Evolutionary conservation across 2,113 vertebrate species (phyloP), one percentile per base, ranked within the genome.

Genomic region (Tamias sibiricus): DNA sequence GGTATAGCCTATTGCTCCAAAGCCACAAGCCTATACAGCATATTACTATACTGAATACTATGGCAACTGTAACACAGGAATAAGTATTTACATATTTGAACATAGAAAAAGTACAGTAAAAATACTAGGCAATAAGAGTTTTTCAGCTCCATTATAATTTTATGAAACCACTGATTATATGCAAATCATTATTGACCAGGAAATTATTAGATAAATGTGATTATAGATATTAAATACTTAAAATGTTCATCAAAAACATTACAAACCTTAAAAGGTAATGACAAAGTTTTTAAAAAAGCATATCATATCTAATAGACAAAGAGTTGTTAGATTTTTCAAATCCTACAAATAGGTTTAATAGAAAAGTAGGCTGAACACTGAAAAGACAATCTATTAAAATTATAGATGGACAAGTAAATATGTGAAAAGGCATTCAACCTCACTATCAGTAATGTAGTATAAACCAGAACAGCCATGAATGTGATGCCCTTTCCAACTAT

Each of bases 271-370:
- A 85, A 91, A 91, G 17, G 20, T 9, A 94, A 85, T 90, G 26
- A 83, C 44, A 95, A 95, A 87, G 30, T 71, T 42, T 44, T 6
- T 12, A 49, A 91, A 94, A 92, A 92, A 57, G 8, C n/a, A 1
- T 79, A 35, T 62, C 37, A 69, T 75, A 66, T 62, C 68, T 42
- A 69, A 44, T 54, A 93, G 19, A 90, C 28, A 62, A 59, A 71
- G 32, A 83, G 12, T 68, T 85, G 66, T 77, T 64, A 44, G 13
- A 35, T 52, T 42, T 97, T 86, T 37, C 4, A 76, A 87, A 72
- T 86, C 11, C 52, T 88, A 88, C 16, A 85, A 75, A 66, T 52
- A 94, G 13, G 95, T 42, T 87, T 87, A 83, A 87, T 71, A 72
- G 22, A 96, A 88, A 95, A 91, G 47, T 77, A 72, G 2, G 10